Evolutionary conservation across 2,888 invertebrate genomes (phyloP).

Genomic region (Drosophila formosana): DNA sequence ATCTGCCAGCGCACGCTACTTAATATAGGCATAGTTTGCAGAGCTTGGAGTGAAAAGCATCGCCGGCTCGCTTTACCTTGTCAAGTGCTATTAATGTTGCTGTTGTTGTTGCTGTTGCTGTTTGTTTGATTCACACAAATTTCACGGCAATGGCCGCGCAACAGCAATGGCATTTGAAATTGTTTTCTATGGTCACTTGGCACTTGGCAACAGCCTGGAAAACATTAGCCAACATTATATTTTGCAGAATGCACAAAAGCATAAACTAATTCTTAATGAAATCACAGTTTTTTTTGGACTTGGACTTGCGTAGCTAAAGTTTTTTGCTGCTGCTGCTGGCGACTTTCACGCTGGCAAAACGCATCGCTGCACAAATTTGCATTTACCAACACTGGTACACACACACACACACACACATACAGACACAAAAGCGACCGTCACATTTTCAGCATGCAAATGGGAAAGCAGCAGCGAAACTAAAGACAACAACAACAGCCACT

Average conservation of each 20-base stretch:
- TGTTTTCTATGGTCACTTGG: constrained; percentile 51
- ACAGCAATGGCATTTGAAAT: constrained; percentile 65
- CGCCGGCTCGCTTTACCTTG: constrained; percentile 61
- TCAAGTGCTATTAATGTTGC: constrained; percentile 53
- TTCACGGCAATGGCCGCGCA: constrained; percentile 73
- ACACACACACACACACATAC: neutral
- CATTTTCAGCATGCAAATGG: constrained; percentile 57
- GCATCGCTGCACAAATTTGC: constrained; percentile 78
- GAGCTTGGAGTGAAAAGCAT: constrained; percentile 69
- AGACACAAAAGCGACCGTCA: constrained; percentile 38
- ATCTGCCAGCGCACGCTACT: constrained; percentile 3
- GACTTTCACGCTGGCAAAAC: constrained; percentile 75
- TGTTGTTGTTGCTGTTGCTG: constrained; percentile 4
- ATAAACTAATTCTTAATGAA: neutral
- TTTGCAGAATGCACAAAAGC: neutral
- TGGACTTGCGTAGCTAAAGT: neutral
- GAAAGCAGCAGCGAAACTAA: constrained; percentile 67
- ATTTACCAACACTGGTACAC: constrained; percentile 44
- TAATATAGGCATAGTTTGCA: constrained; percentile 74
- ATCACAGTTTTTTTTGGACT: neutral
- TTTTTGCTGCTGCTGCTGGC: constrained; percentile 10
- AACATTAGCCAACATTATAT: neutral
- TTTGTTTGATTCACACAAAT: constrained; percentile 76
- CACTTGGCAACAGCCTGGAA: neutral
- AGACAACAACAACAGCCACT: constrained; percentile 31